Base-by-base conservation (phyloP, 2,113 vertebrate species). In the Alces alces region DNA sequence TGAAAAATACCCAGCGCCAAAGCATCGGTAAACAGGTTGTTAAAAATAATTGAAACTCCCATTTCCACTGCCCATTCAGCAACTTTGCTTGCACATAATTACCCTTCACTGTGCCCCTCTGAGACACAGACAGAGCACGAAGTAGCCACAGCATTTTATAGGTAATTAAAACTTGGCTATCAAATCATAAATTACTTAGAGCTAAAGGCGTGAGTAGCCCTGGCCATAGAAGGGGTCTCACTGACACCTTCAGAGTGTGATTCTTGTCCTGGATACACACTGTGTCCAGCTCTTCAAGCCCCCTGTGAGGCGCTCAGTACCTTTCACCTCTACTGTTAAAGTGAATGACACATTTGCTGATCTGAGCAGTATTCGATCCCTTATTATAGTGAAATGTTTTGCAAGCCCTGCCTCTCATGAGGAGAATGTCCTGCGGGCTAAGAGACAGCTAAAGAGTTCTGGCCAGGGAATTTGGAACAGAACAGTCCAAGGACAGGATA, bases 31-130 rank as follows among this genome's bases (percentile, higher is more conserved):
- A 98, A 89, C 78, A 97, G 86, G 89, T 95, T 97, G 95, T 94
- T 98, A 96, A 97, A 97, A 94, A 94, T 87, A 96, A 97, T 96
- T 94, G 91, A 84, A 95, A 95, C 33, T 91, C 73, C 70, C 60
- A 36, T 97, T 97, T 94, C 89, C 83, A 84, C 86, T 94, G 93
- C 76, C 94, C 95, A 89, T 92, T 94, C 6, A 1, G 61, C 73
- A 91, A 96, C 95, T 97, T 96, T 21, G 76, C 86, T 92, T 91
- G 55, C 52, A 93, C 50, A 30, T 89, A 80, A 97, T 97, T 94
- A 87, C 78, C 89, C 91, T 78, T 94, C 83, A 79, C 57, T 58
- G 36, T 14, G 3, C 76, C 39, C 23, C 55, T 94, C 76, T 85
- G 39, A 43, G 17, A 60, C 55, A 52, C 7, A 15, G 85, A 36